Evolutionary conservation across 2,797 vertebrate species (phyloP).

Genomic region (Sebastes cheni): DNA sequence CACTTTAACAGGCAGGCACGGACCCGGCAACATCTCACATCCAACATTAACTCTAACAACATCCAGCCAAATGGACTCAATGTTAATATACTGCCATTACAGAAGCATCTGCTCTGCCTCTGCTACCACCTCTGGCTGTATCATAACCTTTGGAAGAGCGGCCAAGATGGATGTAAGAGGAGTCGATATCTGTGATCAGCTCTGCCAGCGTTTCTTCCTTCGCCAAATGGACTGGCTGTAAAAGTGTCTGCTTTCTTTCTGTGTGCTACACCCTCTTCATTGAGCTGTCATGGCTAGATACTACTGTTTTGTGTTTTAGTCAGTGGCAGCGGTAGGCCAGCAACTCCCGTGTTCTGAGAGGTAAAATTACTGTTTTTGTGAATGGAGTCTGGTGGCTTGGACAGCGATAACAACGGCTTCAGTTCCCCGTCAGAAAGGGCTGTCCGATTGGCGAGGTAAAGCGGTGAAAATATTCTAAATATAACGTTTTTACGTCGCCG

Average conservation of each 20-base stretch:
- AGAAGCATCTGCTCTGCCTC: constrained; percentile 39
- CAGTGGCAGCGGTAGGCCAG: no score
- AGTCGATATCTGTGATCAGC: constrained; percentile 20
- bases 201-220: constrained; percentile 6
- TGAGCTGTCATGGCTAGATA: neutral
- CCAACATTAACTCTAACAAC: constrained; percentile 6
- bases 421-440: no score
- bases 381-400: no score
- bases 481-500: no score
- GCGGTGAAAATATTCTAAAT: no score
- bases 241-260: constrained; percentile 1
- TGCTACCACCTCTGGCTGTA: neutral
- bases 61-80: constrained; percentile 20
- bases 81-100: constrained; percentile 14
- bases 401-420: no score
- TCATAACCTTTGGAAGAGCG: constrained; percentile 22
- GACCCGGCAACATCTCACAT: constrained; percentile 13
- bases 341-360: no score
- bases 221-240: constrained; percentile 10
- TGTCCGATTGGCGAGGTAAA: no score
- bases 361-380: no score
- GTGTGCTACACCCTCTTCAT: neutral
- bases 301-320: neutral
- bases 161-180: constrained; percentile 19
- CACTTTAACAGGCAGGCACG: constrained; percentile 34